Evolutionary conservation across 2,888 invertebrate genomes (phyloP).

Genomic region (Andrena trimmerana): DNA sequence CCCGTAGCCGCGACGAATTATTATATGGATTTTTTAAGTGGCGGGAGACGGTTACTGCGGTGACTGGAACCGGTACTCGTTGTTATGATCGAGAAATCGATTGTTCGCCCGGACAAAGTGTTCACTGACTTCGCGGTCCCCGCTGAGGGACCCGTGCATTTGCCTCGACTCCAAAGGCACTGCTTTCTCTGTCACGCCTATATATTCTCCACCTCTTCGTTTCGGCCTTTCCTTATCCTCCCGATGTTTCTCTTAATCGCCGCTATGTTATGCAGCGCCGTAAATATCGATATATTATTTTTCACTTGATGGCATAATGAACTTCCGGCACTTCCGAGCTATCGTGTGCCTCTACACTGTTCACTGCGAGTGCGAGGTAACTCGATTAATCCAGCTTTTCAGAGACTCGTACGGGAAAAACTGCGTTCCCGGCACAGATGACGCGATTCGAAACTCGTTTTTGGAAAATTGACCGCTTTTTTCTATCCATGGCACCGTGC

Average conservation of each 20-base stretch:
- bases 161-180: conserved; percentile 10
- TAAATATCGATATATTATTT: not conserved
- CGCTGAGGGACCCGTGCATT: conserved; percentile 37
- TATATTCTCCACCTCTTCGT: not conserved
- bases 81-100: conserved; percentile 81
- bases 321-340: not conserved
- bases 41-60: conserved; percentile 53
- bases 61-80: conserved; percentile 72
- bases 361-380: conserved; percentile 10
- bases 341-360: not conserved
- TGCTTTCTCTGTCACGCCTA: not conserved
- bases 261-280: too few relatives aligned
- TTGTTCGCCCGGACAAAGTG: conserved; percentile 82
- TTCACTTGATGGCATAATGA: not conserved
- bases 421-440: not conserved
- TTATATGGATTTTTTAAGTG: conserved; percentile 71
- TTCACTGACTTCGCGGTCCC: conserved; percentile 78
- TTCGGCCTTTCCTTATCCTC: not conserved
- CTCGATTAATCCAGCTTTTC: conserved; percentile 17
- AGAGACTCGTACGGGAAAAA: not conserved
- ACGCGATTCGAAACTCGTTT: conserved; percentile 45
- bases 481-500: not conserved
- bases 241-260: not conserved
- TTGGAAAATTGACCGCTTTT: conserved; percentile 57
- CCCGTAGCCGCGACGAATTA: conserved; percentile 67